phyloP scores from a whole-genome alignment of 2,888 invertebrate genomes.

The Orthonevra nobilis region DNA sequence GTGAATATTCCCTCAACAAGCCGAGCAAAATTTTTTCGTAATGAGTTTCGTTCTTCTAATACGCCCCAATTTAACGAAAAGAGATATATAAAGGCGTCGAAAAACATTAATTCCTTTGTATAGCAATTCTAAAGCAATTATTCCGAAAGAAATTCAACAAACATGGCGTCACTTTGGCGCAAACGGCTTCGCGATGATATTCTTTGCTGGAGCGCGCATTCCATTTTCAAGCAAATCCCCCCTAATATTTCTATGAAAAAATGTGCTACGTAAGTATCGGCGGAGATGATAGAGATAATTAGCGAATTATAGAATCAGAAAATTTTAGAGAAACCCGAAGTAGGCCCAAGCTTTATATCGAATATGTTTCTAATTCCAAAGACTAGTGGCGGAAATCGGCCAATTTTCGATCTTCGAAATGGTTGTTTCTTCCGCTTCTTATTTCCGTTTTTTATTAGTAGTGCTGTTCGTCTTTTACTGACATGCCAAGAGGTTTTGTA shows the following conservation, averaged over 20 bases:
- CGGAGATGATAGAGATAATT: neutral
- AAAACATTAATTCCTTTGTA: slow-evolving; percentile 1
- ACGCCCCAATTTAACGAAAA: slow-evolving; percentile 1
- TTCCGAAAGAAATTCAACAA: neutral
- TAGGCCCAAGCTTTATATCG: neutral
- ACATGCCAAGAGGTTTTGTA: no score
- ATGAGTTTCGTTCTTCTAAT: neutral
- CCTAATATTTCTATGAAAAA: no score
- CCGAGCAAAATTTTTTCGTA: neutral
- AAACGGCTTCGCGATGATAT: neutral
- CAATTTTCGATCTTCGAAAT: slow-evolving; percentile 25
- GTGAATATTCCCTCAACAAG: no score
- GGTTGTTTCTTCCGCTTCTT: slow-evolving; percentile 19
- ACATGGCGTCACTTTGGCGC: neutral
- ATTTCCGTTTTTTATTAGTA: slow-evolving; percentile 9
- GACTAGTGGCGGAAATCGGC: neutral
- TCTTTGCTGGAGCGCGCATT: neutral
- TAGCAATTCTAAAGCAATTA: neutral
- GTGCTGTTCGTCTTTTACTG: no score
- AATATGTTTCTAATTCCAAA: slow-evolving; percentile 34
- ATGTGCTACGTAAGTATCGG: neutral
- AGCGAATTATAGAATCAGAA: neutral
- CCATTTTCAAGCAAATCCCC: neutral
- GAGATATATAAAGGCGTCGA: neutral
- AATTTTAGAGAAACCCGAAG: neutral